These are phyloP conservation scores for Drosophila prostipennis DNA, from an alignment of 2,888 invertebrate species.

Conservation along the genomic window DNA sequence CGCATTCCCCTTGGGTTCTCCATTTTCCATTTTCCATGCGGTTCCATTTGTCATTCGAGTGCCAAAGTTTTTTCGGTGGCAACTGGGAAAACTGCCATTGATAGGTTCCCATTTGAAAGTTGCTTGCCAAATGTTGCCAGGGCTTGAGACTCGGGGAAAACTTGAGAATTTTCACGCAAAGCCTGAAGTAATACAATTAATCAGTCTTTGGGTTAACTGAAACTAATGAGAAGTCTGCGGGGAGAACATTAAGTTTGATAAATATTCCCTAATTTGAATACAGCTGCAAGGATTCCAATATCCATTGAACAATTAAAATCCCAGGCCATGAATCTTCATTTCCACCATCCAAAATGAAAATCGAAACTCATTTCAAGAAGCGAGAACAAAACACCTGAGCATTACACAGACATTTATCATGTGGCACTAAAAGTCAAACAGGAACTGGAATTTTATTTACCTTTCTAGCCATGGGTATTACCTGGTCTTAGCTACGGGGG, in stretches of 20 bases:
- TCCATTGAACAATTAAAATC: slow-evolving; percentile 30
- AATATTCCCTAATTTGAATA: slow-evolving; percentile 27
- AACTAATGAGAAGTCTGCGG: slow-evolving; percentile 29
- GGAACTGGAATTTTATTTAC: slow-evolving; percentile 52
- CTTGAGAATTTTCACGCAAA: neutral
- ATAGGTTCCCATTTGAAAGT: slow-evolving; percentile 56
- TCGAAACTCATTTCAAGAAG: slow-evolving; percentile 37
- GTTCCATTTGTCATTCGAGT: slow-evolving; percentile 77
- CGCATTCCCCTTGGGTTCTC: slow-evolving; percentile 52
- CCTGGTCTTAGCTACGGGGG: slow-evolving; percentile 47
- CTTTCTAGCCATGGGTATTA: slow-evolving; percentile 48
- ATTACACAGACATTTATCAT: slow-evolving; percentile 61
- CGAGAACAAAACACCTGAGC: slow-evolving; percentile 43
- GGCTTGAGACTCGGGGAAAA: slow-evolving; percentile 13
- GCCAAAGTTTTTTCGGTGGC: slow-evolving; percentile 72
- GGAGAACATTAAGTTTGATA: slow-evolving; percentile 23
- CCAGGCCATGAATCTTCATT: slow-evolving; percentile 8
- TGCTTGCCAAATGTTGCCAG: slow-evolving; percentile 44
- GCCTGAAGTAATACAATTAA: slow-evolving; percentile 25
- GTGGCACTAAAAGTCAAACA: slow-evolving; percentile 53
- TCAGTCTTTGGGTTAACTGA: slow-evolving; percentile 23
- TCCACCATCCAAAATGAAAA: neutral
- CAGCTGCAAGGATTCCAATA: slow-evolving; percentile 11
- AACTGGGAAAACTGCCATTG: slow-evolving; percentile 58
- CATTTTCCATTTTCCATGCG: slow-evolving; percentile 53